A percentile compares a stretch with the other conserved stretches of the same genome.
These are phyloP conservation scores for Heliornis fulica DNA, from an alignment of 2,113 vertebrate genomes.

Conservation along the genomic window DNA sequence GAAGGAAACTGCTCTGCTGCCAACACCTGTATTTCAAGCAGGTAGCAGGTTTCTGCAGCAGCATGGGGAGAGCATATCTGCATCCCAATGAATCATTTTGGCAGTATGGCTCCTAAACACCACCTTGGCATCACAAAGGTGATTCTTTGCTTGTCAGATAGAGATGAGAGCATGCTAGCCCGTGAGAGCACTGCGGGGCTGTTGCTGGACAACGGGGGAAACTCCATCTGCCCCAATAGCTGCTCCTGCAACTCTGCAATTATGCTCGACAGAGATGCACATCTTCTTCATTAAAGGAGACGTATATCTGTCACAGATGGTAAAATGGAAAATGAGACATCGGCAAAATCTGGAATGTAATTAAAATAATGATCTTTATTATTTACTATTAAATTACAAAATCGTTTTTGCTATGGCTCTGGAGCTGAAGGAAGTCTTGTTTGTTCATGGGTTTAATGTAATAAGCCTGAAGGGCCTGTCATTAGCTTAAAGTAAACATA, in stretches of 20 bases:
- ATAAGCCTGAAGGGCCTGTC: background rate
- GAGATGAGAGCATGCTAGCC: background rate
- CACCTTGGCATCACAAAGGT: background rate
- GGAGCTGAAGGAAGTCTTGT: conserved; percentile 8
- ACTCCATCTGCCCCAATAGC: background rate
- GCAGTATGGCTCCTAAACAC: background rate
- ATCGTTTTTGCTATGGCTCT: background rate
- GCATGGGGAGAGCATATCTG: background rate
- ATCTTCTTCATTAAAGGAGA: background rate
- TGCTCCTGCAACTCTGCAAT: background rate
- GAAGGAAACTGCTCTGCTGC: background rate
- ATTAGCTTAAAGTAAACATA: background rate
- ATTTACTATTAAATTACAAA: conserved; percentile 2
- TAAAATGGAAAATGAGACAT: background rate
- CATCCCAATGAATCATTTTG: background rate
- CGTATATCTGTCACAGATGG: background rate
- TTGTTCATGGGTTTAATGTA: conserved; percentile 17
- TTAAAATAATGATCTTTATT: background rate
- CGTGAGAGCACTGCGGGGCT: background rate
- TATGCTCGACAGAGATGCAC: background rate
- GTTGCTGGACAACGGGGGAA: background rate
- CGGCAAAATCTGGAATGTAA: background rate
- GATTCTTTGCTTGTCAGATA: background rate
- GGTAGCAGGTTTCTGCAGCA: background rate
- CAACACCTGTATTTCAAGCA: background rate